A percentile compares a stretch with the other conserved stretches of the same genome.
Conservation (phyloP, 1,140 invertebrate genomes). For the Hypsibius dujardini region DNA sequence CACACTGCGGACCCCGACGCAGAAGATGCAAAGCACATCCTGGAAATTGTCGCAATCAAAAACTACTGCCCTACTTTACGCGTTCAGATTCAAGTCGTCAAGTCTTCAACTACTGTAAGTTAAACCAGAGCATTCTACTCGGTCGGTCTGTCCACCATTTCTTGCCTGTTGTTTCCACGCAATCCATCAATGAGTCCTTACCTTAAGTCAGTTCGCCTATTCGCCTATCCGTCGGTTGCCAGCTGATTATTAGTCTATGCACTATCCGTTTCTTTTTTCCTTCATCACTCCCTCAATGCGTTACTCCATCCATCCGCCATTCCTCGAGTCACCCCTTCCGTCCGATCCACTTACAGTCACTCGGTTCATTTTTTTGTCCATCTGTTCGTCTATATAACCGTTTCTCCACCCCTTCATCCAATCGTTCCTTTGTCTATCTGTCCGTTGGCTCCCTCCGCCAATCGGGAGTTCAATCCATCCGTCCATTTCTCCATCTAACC, state of each 20-base stretch:
- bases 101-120: not conserved
- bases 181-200: constrained; percentile 3
- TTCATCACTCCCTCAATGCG: not conserved
- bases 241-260: not conserved
- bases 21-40: constrained; percentile 39
- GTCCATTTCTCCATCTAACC: too few relatives aligned
- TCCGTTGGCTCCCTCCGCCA: too few relatives aligned
- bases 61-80: constrained; percentile 41
- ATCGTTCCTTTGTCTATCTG: too few relatives aligned
- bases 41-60: constrained; percentile 42
- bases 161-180: not conserved
- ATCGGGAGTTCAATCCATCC: too few relatives aligned
- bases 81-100: constrained; percentile 22
- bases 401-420: too few relatives aligned
- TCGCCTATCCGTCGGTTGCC: too few relatives aligned
- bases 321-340: too few relatives aligned
- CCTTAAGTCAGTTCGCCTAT: not conserved
- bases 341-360: too few relatives aligned
- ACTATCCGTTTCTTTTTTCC: not conserved
- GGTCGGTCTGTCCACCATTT: not conserved
- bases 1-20: constrained; percentile 39
- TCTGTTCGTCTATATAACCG: too few relatives aligned
- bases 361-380: too few relatives aligned
- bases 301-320: too few relatives aligned
- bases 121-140: not conserved